phyloP scores from a whole-genome alignment of 2,888 invertebrate species.

The Nomada fucata region DNA sequence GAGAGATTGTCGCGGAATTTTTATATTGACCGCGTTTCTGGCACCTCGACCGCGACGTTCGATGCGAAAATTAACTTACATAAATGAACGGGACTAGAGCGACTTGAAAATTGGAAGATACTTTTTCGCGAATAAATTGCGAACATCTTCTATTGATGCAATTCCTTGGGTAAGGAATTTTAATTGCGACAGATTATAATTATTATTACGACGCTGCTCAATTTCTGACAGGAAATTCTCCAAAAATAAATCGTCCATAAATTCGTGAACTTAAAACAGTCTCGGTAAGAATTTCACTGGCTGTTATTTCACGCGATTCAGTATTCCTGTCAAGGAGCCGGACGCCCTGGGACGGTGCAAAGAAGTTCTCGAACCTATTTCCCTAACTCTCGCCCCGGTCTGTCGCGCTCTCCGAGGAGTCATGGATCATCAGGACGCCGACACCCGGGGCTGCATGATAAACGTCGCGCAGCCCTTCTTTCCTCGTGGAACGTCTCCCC shows the following conservation, averaged over 20 bases:
- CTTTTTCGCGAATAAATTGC: no score
- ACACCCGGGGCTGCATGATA: conserved; percentile 74
- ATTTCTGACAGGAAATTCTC: no score
- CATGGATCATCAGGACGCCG: conserved; percentile 81
- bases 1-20: conserved; percentile 1
- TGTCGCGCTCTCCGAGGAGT: conserved; percentile 79
- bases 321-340: conserved; percentile 79
- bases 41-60: background rate
- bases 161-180: no score
- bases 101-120: no score
- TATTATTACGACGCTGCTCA: no score
- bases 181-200: no score
- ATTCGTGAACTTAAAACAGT: background rate
- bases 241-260: background rate
- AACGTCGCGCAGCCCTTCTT: conserved; percentile 54
- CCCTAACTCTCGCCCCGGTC: conserved; percentile 78
- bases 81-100: background rate
- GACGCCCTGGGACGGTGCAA: conserved; percentile 70
- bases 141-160: no score
- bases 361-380: conserved; percentile 84
- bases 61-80: background rate
- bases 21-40: background rate
- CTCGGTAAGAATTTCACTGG: conserved; percentile 76
- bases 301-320: conserved; percentile 74
- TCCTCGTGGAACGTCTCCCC: conserved; percentile 39